A percentile compares a stretch with the other conserved stretches of the same genome.
Conservation (phyloP, 2,888 invertebrate species). For the Metellina segmentata region DNA sequence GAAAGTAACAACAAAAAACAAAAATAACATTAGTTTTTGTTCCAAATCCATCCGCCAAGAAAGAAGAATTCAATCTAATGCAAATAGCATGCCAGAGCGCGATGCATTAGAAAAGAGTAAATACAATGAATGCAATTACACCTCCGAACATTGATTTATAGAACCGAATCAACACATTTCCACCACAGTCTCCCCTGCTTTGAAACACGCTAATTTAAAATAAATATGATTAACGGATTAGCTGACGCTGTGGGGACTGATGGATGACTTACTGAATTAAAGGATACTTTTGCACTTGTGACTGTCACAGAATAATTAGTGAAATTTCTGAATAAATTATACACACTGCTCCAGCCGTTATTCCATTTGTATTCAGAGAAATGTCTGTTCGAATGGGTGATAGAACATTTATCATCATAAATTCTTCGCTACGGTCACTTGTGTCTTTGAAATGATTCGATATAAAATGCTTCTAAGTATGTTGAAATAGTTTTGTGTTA, state of each 20-base stretch:
- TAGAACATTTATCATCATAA: slow-evolving; percentile 40
- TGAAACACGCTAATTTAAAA: slow-evolving; percentile 1
- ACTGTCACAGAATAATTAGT: slow-evolving; percentile 61
- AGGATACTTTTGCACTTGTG: slow-evolving; percentile 18
- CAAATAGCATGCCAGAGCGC: no score
- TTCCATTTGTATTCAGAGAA: slow-evolving; percentile 40
- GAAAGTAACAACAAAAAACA: no score
- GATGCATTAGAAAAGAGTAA: no score
- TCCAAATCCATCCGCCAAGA: no score
- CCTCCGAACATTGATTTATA: background rate
- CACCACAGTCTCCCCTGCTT: background rate
- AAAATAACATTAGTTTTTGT: no score
- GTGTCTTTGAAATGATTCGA: background rate
- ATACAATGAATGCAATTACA: no score
- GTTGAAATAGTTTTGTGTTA: background rate
- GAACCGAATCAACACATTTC: background rate
- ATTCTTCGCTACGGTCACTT: background rate
- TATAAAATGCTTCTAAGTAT: background rate
- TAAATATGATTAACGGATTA: slow-evolving; percentile 47
- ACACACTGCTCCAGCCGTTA: slow-evolving; percentile 20
- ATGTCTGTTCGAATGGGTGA: slow-evolving; percentile 23
- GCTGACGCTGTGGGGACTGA: slow-evolving; percentile 7
- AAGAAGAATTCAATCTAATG: no score
- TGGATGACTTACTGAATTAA: slow-evolving; percentile 32
- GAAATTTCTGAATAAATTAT: slow-evolving; percentile 68